Base-by-base conservation (phyloP, 2,797 vertebrate genomes). In the Chelon labrosus region DNA sequence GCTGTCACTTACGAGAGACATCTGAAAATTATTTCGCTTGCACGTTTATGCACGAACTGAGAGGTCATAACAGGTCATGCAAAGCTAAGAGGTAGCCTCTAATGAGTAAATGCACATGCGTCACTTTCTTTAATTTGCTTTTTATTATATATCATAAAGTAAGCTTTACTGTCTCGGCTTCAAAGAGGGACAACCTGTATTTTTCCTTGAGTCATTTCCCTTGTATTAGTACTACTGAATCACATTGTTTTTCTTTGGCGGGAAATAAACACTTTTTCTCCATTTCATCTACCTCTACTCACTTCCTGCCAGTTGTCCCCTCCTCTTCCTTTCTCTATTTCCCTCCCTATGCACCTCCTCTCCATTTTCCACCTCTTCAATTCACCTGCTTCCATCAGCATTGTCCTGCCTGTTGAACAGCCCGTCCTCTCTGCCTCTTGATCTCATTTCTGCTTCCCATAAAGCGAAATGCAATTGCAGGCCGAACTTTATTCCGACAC, bases 211-310 rank as follows among this genome's bases (percentile, higher is more conserved):
- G 8, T 75, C 50, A 27, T 59, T 5, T 37, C n/a, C 2, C 22
- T 65, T 22, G 16, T 14, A 52, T 62, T 51, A 55, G 37, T 54
- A 37, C 52, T 17, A 35, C 20, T 75, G 74, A 75, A 56, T 85
- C 77, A 62, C 27, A 11, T 22, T 54, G 16, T 52, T 73, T 70
- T 80, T 46, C 14, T 60, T 73, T 75, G 44, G 8, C 22, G 19
- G 49, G 56, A 69, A 78, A 73, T 69, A 17, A 66, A 52, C 20
- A 58, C 47, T 58, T 65, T 64, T 52, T 49, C 17, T 68, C 46
- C 11, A 27, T 63, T 59, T 35, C 65, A 56, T 5, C 47, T 52
- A 14, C 13, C 25, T 52, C 0, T 46, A 1, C n/a, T 9, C 35
- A 47, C 46, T 9, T 3, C 25, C 13, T 4, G 37, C 37, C 7